Evolutionary conservation across 2,888 invertebrate species (phyloP), one percentile per base, ranked within the genome.

Genomic region (Gari tellinella): DNA sequence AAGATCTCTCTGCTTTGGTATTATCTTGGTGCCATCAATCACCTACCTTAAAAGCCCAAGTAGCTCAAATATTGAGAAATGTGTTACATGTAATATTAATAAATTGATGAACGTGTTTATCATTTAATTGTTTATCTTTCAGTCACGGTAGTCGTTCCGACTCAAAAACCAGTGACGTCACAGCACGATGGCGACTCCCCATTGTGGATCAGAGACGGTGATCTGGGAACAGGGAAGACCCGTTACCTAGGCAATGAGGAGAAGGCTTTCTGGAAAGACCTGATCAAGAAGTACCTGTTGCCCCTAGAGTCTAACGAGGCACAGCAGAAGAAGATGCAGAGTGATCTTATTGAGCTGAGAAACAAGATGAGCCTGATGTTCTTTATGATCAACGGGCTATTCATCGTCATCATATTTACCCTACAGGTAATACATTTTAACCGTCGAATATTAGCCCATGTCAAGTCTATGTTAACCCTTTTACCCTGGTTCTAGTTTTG

Each of bases 301-400:
- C 99, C 99, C 1, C 96, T 99, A 85, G 97, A 97, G 90, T 96
- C 96, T 87, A 96, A 99, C 92, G 96, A 97, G 90, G 95, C 95
- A 63, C 78, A 86, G 31, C 84, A 90, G 73, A 80, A 80, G 41
- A 80, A 83, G 49, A 76, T 84, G 38, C 74, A 82, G 26, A 57
- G 73, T 19, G 86, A 88, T 49, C 94, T 99, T 92, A 96, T 96
- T 94, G 97, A 97, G 92, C 94, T 99, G 89, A 95, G 99, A 92
- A 97, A 99, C 94, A 96, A 97, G 89, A 96, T 88, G 72, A 84
- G 87, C 55, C 72, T 90, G 45, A 88, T 88, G 78, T 99, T 99
- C 94, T 97, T 99, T 94, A 99, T 99, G 97, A 93, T 97, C 93
- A 99, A 99, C 94, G 97, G 98, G 83, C 95, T 99, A 89, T 99